Conservation (phyloP, 2,888 invertebrate species). For the Microctonus aethiopoides region DNA sequence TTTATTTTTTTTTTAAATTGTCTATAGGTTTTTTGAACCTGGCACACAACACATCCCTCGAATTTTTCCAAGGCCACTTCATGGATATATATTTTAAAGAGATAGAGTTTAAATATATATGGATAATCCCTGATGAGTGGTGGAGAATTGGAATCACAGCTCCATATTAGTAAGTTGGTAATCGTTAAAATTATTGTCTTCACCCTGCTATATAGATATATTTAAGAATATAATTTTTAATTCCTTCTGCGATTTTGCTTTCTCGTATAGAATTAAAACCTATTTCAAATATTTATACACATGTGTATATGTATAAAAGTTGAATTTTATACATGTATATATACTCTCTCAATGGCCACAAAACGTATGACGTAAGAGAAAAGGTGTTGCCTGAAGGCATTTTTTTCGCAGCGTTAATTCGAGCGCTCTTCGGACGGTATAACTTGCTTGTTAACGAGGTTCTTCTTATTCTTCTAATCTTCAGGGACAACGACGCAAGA, state of each 20-base stretch:
- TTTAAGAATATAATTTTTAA: not conserved
- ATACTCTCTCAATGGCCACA: not conserved
- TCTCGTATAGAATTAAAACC: not conserved
- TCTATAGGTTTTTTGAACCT: slow-evolving; percentile 36
- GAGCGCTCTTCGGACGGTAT: slow-evolving; percentile 37
- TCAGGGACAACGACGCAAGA: not conserved
- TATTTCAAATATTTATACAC: not conserved
- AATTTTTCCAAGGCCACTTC: slow-evolving; percentile 4
- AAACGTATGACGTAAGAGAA: slow-evolving; percentile 24
- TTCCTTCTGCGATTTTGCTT: not conserved
- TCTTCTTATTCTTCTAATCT: slow-evolving; percentile 7
- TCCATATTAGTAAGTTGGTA: slow-evolving; percentile 54
- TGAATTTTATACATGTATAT: not conserved
- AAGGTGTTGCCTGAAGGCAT: slow-evolving; percentile 20
- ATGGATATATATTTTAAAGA: not conserved
- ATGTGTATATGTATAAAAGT: not conserved
- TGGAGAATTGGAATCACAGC: slow-evolving; percentile 37
- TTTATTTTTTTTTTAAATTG: slow-evolving; percentile 1
- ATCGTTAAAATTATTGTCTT: slow-evolving; percentile 58
- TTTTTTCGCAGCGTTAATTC: slow-evolving; percentile 41
- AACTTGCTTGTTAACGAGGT: slow-evolving; percentile 50
- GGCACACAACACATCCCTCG: slow-evolving; percentile 1
- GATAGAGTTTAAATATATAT: not conserved
- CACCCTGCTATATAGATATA: slow-evolving; percentile 23
- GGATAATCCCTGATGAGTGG: slow-evolving; percentile 14